Conservation (phyloP, 2,888 invertebrate genomes). For the Dicyrtoma fusca region DNA sequence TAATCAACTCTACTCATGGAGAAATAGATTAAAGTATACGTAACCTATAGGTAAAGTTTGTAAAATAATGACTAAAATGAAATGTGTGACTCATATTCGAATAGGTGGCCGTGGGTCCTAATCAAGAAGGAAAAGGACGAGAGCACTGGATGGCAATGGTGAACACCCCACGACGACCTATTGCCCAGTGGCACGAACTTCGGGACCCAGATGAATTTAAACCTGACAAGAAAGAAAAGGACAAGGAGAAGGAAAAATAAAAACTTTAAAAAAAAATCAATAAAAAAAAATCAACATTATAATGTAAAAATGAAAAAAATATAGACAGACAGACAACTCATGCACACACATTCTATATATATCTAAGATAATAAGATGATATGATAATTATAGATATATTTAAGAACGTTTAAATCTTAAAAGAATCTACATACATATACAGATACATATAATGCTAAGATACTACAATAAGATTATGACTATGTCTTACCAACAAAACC, state of each 20-base stretch:
- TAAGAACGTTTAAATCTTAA: conserved; percentile 1
- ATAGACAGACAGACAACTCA: conserved; percentile 38
- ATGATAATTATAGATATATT: conserved; percentile 7
- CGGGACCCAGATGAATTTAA: conserved; percentile 49
- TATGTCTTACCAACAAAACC: neutral
- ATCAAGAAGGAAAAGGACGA: conserved; percentile 49
- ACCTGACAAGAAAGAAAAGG: conserved; percentile 33
- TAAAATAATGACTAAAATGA: too few relatives aligned
- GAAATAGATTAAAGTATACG: too few relatives aligned
- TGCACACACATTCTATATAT: conserved; percentile 32
- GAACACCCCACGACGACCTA: conserved; percentile 51
- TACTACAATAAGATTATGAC: neutral
- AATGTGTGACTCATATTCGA: neutral
- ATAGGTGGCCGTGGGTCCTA: conserved; percentile 50
- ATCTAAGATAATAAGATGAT: conserved; percentile 7
- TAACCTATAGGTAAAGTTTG: too few relatives aligned
- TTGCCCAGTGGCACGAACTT: conserved; percentile 55
- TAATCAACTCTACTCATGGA: too few relatives aligned
- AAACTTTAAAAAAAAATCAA: neutral
- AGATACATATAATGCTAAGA: conserved; percentile 10
- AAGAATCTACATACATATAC: neutral
- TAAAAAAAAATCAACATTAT: neutral
- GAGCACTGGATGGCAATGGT: conserved; percentile 55
- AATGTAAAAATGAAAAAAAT: conserved; percentile 6
- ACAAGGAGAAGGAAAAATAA: conserved; percentile 29